Evolutionary conservation across 2,113 vertebrate genomes (phyloP), one percentile per base, ranked within the genome.

Genomic region (Eleginops maclovinus): DNA sequence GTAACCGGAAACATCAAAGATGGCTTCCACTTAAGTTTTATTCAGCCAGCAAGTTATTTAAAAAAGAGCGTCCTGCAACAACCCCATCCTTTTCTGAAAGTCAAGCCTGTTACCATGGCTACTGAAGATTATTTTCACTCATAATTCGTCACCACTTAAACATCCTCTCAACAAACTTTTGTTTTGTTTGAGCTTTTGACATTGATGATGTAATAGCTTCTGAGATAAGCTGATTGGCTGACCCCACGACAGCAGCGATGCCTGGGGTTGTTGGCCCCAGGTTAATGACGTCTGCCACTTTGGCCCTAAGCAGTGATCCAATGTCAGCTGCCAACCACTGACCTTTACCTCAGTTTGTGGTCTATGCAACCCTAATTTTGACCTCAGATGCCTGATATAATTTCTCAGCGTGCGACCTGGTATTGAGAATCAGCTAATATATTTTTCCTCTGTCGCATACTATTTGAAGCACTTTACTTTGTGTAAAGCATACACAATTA

Each of bases 231-330:
- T 24, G 75, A 82, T 78, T 77, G 84, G 69, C 40, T 82, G 86
- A 87, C 83, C 88, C 55, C 8, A 10, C 24, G 74, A 87, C 88
- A 91, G 90, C 82, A 85, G 83, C 26, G 1, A 70, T 56, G 64
- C 88, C 55, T 3, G 26, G 51, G 46, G 73, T n/a, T 85, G 83
- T 86, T 79, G 59, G 56, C 65, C 1, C 68, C 47, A 79, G 91
- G 89, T 87, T 92, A 93, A 89, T 89, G 83, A 72, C 40, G 62
- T 64, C 77, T 68, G 64, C 65, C 50, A 60, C 22, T 9, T 31
- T 84, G 67, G 21, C 88, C 79, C 53, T 72, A 72, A 86, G 77
- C 76, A 44, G 61, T 79, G 84, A 86, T 84, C 83, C 72, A 1
- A 68, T 65, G 81, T 90, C 84, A 88, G 87, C 81, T 56, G 58